Evolutionary conservation across 2,797 vertebrate species (phyloP).

Genomic region (Tinamus major): DNA sequence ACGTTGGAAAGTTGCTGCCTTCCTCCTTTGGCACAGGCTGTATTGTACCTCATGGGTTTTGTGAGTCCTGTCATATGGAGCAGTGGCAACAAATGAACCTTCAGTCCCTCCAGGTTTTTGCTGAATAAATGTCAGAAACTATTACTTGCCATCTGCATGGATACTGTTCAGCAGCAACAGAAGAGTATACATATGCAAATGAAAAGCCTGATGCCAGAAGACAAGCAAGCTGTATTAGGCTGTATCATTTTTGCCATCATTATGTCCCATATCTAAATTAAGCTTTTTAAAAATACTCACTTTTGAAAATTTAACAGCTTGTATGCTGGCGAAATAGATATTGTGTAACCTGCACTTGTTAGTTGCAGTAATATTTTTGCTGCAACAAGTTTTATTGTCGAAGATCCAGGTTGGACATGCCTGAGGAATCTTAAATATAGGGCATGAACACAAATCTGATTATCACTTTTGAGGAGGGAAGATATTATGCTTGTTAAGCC

Average conservation of each 20-base stretch:
- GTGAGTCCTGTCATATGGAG: not conserved
- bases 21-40: not conserved
- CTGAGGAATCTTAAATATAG: not conserved
- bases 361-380: not conserved
- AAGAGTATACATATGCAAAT: not conserved
- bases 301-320: not conserved
- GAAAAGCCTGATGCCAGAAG: not conserved
- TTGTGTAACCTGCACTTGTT: not conserved
- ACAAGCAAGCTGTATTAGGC: not conserved
- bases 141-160: not conserved
- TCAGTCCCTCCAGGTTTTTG: conserved; percentile 3
- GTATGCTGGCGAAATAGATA: not conserved
- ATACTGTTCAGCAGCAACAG: not conserved
- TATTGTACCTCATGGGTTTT: not conserved
- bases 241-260: not conserved
- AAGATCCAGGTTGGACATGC: not conserved
- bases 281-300: not conserved
- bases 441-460: not conserved
- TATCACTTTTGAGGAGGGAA: not conserved
- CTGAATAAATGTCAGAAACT: conserved; percentile 23
- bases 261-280: not conserved
- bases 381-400: not conserved
- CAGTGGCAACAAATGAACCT: not conserved
- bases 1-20: not conserved
- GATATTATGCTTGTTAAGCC: not conserved